Conservation (phyloP, 2,113 vertebrate genomes). For the Gobiocypris rarus region DNA sequence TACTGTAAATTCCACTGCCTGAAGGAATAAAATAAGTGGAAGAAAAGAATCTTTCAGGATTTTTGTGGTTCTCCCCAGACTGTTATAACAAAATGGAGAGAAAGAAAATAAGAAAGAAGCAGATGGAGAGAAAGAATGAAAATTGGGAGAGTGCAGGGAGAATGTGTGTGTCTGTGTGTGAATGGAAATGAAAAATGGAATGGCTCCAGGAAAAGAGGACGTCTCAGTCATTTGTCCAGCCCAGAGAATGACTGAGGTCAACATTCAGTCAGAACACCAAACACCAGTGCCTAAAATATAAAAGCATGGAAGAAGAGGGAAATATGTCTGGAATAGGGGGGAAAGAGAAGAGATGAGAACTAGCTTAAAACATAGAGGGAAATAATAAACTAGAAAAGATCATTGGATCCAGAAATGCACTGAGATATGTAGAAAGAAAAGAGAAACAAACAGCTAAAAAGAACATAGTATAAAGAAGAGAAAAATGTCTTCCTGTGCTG, state of each 20-base stretch:
- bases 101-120: slow-evolving; percentile 12
- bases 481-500: slow-evolving; percentile 15
- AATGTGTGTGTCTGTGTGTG: neutral
- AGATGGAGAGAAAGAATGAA: slow-evolving; percentile 6
- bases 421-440: neutral
- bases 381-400: neutral
- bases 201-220: slow-evolving; percentile 14
- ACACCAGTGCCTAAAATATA: slow-evolving; percentile 3
- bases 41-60: slow-evolving; percentile 19
- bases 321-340: neutral
- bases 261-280: slow-evolving; percentile 11
- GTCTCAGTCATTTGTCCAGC: slow-evolving; percentile 8
- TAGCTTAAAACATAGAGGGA: neutral
- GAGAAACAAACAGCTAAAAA: slow-evolving; percentile 13
- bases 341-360: neutral
- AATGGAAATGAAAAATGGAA: slow-evolving; percentile 14
- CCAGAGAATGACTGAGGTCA: slow-evolving; percentile 22
- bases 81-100: slow-evolving; percentile 16
- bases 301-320: neutral
- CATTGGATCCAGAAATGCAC: neutral
- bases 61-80: slow-evolving; percentile 31
- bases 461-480: neutral
- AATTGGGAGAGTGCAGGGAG: neutral
- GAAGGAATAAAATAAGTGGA: slow-evolving; percentile 25
- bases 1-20: slow-evolving; percentile 21